A percentile compares a stretch with the other conserved stretches of the same genome.
Conservation (phyloP, 1,140 invertebrate genomes). For the Globodera rostochiensis region DNA sequence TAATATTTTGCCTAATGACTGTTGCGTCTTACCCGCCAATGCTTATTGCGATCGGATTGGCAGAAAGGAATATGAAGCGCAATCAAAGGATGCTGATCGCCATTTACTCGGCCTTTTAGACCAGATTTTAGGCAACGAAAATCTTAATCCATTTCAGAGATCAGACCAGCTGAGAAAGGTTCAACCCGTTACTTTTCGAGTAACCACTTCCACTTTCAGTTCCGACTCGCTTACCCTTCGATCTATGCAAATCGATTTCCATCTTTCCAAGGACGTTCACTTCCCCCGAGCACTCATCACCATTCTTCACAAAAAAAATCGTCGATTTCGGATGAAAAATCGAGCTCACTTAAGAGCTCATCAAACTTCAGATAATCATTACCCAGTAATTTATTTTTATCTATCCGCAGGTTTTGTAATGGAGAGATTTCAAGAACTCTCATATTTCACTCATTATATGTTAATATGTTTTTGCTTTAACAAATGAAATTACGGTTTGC, state of each 20-base stretch:
- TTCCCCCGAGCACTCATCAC: background rate
- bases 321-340: no score
- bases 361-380: no score
- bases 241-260: slow-evolving; percentile 9
- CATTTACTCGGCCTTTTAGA: slow-evolving; percentile 5
- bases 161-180: background rate
- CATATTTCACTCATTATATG: no score
- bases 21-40: background rate
- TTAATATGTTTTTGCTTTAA: no score
- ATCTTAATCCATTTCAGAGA: background rate
- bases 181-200: background rate
- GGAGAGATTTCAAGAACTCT: no score
- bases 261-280: background rate
- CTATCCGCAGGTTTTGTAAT: no score
- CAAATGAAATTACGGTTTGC: no score
- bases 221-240: slow-evolving; percentile 13
- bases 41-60: slow-evolving; percentile 8
- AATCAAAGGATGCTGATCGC: slow-evolving; percentile 7
- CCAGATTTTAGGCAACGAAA: background rate
- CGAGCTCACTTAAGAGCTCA: no score
- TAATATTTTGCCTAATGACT: background rate
- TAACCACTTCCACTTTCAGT: background rate
- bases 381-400: no score
- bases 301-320: no score
- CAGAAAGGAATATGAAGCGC: slow-evolving; percentile 13